Evolutionary conservation across 30 jellyfish, hydroid and myxozoan species (phyloP).

Genomic region (Phacellophora camtschatica): DNA sequence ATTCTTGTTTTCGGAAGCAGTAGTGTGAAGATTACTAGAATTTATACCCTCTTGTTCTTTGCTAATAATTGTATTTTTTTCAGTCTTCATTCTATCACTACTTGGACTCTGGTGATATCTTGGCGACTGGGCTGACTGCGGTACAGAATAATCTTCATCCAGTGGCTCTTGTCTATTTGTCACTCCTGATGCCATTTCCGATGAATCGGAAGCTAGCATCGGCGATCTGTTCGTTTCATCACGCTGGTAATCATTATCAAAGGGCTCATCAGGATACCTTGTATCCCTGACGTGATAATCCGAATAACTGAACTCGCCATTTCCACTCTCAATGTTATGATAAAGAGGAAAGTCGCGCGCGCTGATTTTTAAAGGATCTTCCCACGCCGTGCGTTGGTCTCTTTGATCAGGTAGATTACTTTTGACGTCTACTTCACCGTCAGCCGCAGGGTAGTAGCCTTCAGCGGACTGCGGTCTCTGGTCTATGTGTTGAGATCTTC

Average conservation of each 20-base stretch:
- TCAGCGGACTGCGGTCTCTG: background rate
- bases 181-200: background rate
- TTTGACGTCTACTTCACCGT: background rate
- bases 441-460: background rate
- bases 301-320: background rate
- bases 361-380: background rate
- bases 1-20: background rate
- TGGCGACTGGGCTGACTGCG: background rate
- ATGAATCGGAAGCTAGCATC: background rate
- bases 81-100: background rate
- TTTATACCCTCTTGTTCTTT: background rate
- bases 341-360: background rate
- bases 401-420: background rate
- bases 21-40: background rate
- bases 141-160: background rate
- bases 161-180: background rate
- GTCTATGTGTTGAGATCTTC: too few species aligned
- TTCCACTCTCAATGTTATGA: background rate
- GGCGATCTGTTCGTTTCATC: background rate
- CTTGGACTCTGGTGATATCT: background rate
- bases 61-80: too few species aligned
- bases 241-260: background rate
- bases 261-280: background rate
- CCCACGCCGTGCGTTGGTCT: conserved; percentile 24
- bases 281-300: background rate